Evolutionary conservation across 2,888 invertebrate species (phyloP).

Genomic region (Dolichopus griseipennis): DNA sequence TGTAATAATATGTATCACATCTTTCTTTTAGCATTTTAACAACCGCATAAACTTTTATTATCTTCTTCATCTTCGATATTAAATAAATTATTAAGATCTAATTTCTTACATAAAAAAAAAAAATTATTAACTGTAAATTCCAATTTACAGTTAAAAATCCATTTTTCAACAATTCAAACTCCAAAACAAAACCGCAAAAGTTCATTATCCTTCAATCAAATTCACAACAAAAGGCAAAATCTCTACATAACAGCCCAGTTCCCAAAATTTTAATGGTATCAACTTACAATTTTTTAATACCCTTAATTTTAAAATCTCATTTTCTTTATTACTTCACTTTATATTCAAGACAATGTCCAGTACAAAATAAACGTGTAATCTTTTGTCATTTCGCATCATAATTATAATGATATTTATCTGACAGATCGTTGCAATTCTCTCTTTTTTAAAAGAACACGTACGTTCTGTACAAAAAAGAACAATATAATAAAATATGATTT

Average conservation of each 20-base stretch:
- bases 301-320: slow-evolving; percentile 1
- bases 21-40: too few species aligned
- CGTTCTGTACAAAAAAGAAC: background rate
- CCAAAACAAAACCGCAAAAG: background rate
- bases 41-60: too few species aligned
- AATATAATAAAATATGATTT: too few species aligned
- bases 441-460: background rate
- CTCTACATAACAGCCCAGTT: too few species aligned
- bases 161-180: too few species aligned
- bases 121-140: too few species aligned
- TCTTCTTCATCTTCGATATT: too few species aligned
- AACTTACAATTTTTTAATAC: background rate
- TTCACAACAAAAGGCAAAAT: background rate
- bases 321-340: background rate
- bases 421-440: background rate
- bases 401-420: background rate
- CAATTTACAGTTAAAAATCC: too few species aligned
- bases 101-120: too few species aligned
- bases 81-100: too few species aligned
- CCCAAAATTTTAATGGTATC: background rate
- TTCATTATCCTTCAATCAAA: background rate
- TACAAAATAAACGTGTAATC: background rate
- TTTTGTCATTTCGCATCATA: background rate
- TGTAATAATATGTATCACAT: too few species aligned
- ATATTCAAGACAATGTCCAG: too few species aligned